Conservation (phyloP, 2,888 invertebrate species). For the Nemotelus pantherinus region DNA sequence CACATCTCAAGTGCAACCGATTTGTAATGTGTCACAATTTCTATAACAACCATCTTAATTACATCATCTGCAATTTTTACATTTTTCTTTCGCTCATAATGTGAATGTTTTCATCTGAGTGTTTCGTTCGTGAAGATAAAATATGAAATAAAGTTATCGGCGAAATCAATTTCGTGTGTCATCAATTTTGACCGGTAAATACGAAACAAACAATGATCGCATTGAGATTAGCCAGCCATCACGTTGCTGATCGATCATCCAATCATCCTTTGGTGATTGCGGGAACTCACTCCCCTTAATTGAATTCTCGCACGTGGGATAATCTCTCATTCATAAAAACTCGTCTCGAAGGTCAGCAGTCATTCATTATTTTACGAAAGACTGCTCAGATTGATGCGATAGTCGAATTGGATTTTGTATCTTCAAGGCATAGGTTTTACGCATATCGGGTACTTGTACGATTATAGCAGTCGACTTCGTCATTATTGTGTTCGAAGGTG, state of each 20-base stretch:
- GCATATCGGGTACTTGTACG: no score
- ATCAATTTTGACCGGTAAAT: conserved; percentile 38
- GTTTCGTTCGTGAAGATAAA: no score
- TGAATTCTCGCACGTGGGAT: conserved; percentile 35
- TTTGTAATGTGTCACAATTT: conserved; percentile 3
- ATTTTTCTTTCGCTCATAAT: no score
- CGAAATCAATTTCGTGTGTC: conserved; percentile 32
- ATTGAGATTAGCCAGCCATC: conserved; percentile 35
- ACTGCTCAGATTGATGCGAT: conserved; percentile 10
- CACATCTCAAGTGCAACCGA: neutral
- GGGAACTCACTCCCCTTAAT: neutral
- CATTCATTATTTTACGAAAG: conserved; percentile 30
- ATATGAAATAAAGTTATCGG: neutral
- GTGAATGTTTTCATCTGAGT: no score
- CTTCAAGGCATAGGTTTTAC: no score
- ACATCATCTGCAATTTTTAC: neutral
- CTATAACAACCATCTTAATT: conserved; percentile 9
- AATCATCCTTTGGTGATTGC: neutral
- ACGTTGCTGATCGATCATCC: conserved; percentile 36
- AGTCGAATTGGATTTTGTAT: conserved; percentile 5
- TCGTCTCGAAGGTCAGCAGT: conserved; percentile 29
- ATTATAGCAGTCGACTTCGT: no score
- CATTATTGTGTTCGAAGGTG: no score
- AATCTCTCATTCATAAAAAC: conserved; percentile 39
- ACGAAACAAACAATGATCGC: conserved; percentile 37